Conservation (phyloP, 2,888 invertebrate genomes). For the Tortrix viridana region DNA sequence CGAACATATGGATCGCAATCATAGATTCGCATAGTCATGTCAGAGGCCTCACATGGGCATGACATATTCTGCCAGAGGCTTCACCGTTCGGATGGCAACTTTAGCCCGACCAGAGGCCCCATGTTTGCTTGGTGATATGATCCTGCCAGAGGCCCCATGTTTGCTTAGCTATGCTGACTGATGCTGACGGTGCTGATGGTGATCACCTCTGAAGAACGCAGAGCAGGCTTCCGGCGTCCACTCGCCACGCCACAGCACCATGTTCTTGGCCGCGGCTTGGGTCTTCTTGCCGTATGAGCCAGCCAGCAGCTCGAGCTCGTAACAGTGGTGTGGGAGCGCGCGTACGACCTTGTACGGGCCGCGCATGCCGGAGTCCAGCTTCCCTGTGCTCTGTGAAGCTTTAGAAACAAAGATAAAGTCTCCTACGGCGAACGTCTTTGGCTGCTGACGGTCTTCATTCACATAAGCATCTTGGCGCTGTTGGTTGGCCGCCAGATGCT, state of each 20-base stretch:
- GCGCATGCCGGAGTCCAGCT: slow-evolving; percentile 8
- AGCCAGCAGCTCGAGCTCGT: neutral
- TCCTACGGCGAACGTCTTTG: neutral
- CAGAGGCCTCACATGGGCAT: too few species aligned
- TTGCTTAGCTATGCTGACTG: too few species aligned
- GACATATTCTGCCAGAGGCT: too few species aligned
- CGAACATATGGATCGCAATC: too few species aligned
- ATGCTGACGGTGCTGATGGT: too few species aligned
- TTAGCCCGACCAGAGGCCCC: too few species aligned
- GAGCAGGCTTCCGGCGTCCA: neutral
- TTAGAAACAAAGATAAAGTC: neutral
- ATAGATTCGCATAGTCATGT: too few species aligned
- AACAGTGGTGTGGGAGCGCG: neutral
- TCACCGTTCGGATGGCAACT: too few species aligned
- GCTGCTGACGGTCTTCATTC: slow-evolving; percentile 8
- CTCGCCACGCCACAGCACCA: slow-evolving; percentile 1
- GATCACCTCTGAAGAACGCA: too few species aligned
- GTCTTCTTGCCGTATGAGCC: neutral
- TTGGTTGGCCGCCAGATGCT: neutral
- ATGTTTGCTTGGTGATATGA: too few species aligned
- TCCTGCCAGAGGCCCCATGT: too few species aligned
- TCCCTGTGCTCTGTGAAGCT: neutral
- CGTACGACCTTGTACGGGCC: neutral
- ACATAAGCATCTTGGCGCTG: neutral
- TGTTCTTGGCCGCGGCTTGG: neutral